Evolutionary conservation across 1,140 invertebrate genomes (phyloP).

Genomic region (Halictus rubicundus): DNA sequence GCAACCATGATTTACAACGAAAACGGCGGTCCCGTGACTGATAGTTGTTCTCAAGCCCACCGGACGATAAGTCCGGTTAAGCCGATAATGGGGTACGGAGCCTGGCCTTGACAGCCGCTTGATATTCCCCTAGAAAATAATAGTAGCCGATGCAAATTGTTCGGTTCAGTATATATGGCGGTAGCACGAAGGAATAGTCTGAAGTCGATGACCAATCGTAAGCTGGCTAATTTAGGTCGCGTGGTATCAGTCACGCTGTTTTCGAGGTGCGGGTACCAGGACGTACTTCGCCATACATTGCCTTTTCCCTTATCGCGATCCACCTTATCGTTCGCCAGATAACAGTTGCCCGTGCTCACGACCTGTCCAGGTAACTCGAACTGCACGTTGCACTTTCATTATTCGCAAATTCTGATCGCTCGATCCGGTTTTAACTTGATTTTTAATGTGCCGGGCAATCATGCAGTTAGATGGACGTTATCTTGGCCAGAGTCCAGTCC

Average conservation of each 20-base stretch:
- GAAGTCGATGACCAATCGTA: conserved; percentile 33
- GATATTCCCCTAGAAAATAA: neutral
- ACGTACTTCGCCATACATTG: conserved; percentile 21
- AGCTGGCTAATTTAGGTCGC: conserved; percentile 39
- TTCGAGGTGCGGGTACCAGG: conserved; percentile 36
- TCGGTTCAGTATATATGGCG: neutral
- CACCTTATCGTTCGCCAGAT: conserved; percentile 47
- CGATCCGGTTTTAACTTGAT: neutral
- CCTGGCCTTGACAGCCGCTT: neutral
- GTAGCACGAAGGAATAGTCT: neutral
- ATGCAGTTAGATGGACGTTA: neutral
- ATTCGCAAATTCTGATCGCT: neutral
- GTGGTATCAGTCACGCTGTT: conserved; percentile 14
- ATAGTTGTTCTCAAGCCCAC: neutral
- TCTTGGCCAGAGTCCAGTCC: neutral
- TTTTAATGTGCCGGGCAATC: neutral
- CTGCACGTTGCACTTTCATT: conserved; percentile 3
- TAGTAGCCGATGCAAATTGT: too few species aligned
- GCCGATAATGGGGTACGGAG: too few species aligned
- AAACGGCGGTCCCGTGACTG: neutral
- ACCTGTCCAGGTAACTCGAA: neutral
- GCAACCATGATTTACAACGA: neutral
- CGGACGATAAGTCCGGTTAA: neutral
- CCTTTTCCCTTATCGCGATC: conserved; percentile 38
- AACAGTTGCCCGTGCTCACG: conserved; percentile 18